phyloP scores from a whole-genome alignment of 2,797 vertebrate species.

The Adrianichthys oophorus region DNA sequence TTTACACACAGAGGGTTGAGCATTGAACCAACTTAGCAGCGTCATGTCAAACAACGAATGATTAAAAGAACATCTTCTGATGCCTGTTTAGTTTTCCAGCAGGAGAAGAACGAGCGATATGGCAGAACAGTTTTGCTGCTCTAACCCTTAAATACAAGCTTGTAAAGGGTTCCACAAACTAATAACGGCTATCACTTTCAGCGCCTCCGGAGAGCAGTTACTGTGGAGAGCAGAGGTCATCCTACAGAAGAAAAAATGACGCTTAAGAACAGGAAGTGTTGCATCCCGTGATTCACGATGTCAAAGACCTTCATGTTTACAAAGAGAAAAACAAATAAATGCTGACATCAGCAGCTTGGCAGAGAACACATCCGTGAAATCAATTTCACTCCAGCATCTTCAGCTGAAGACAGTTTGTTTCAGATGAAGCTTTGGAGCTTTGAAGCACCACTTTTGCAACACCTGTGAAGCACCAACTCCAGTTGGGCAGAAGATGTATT shows the following conservation, averaged over 20 bases:
- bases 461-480: too few relatives aligned
- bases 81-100: too few relatives aligned
- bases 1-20: too few relatives aligned
- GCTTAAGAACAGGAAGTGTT: conserved; percentile 1
- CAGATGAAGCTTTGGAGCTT: too few relatives aligned
- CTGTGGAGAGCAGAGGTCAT: conserved; percentile 8
- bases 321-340: conserved; percentile 3
- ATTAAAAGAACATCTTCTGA: too few relatives aligned
- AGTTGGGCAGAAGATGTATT: too few relatives aligned
- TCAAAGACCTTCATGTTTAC: not conserved
- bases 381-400: not conserved
- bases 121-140: too few relatives aligned
- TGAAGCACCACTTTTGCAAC: too few relatives aligned
- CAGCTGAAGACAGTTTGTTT: too few relatives aligned
- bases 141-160: not conserved
- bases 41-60: too few relatives aligned
- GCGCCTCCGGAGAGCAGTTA: conserved; percentile 16
- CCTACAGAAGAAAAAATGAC: not conserved
- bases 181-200: conserved; percentile 29
- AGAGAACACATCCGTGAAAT: not conserved
- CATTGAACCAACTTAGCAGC: too few relatives aligned
- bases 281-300: not conserved
- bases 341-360: not conserved
- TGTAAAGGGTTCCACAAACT: conserved; percentile 16
- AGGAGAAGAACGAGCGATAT: too few relatives aligned